These are phyloP conservation scores for Misgurnus mizolepis DNA, from an alignment of 2,113 vertebrate genomes.

Conservation along the genomic window DNA sequence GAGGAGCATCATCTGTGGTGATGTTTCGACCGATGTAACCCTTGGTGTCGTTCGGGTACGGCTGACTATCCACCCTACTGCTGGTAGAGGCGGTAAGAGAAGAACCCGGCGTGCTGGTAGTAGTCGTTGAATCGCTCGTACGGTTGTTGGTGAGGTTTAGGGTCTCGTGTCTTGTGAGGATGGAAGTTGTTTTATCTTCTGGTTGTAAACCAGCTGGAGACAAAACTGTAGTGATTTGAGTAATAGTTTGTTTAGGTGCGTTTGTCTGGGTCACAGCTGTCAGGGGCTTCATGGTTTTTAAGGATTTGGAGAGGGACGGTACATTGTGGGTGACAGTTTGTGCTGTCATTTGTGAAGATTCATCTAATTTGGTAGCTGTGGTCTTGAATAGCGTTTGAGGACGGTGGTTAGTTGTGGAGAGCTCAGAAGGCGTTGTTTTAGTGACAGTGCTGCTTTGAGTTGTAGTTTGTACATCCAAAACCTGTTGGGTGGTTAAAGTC, in stretches of 20 bases:
- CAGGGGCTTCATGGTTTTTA: not conserved
- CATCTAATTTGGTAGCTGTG: not conserved
- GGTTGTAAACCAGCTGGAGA: not conserved
- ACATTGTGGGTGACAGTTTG: not conserved
- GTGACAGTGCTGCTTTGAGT: not conserved
- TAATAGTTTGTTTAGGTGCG: not conserved
- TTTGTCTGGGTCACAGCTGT: not conserved
- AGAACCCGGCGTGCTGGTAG: conserved; percentile 38
- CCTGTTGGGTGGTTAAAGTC: not conserved
- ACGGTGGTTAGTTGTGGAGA: not conserved
- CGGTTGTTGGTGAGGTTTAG: not conserved
- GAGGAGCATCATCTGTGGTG: conserved; percentile 54
- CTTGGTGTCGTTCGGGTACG: conserved; percentile 79
- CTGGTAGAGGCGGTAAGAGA: conserved; percentile 47
- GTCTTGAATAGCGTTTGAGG: not conserved
- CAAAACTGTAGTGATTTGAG: not conserved
- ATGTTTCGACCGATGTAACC: conserved; percentile 75
- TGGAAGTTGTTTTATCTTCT: not conserved
- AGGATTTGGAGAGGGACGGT: not conserved
- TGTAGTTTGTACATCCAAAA: conserved; percentile 1
- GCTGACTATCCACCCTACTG: conserved; percentile 73
- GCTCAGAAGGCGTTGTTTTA: not conserved
- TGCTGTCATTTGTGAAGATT: not conserved
- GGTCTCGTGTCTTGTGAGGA: not conserved
- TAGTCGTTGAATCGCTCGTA: conserved; percentile 24